Conservation (phyloP, 2,888 invertebrate genomes). For the Eristalis arbustorum region DNA sequence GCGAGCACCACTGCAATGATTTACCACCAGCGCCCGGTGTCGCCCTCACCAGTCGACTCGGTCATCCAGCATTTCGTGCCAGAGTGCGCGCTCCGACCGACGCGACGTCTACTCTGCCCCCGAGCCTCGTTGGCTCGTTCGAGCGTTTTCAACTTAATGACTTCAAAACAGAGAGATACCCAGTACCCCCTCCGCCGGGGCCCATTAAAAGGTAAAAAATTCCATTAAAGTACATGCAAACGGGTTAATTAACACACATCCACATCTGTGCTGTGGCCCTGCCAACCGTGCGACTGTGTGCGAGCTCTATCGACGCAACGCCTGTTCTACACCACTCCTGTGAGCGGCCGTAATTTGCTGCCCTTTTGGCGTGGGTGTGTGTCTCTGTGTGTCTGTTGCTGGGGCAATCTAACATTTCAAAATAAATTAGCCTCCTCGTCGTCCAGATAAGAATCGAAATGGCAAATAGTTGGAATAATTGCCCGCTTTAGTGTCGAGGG, state of each 20-base stretch:
- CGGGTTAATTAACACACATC: constrained; percentile 70
- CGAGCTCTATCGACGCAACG: not conserved
- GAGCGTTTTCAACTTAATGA: constrained; percentile 68
- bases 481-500: constrained; percentile 56
- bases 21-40: constrained; percentile 39
- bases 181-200: constrained; percentile 36
- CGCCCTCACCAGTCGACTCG: constrained; percentile 12
- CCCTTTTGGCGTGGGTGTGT: constrained; percentile 39
- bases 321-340: not conserved
- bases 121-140: constrained; percentile 42
- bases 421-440: constrained; percentile 67
- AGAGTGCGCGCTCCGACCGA: not conserved
- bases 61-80: not conserved
- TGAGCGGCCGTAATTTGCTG: constrained; percentile 46
- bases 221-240: constrained; percentile 69
- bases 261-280: constrained; percentile 29
- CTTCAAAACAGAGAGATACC: constrained; percentile 61
- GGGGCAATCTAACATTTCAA: constrained; percentile 66
- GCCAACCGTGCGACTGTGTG: not conserved
- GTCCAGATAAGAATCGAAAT: constrained; percentile 69
- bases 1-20: constrained; percentile 51
- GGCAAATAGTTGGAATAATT: constrained; percentile 71
- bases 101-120: constrained; percentile 48
- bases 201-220: constrained; percentile 66
- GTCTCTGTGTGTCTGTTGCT: constrained; percentile 11